Base-by-base conservation (phyloP, 2,888 invertebrate species). In the Emesis furor region DNA sequence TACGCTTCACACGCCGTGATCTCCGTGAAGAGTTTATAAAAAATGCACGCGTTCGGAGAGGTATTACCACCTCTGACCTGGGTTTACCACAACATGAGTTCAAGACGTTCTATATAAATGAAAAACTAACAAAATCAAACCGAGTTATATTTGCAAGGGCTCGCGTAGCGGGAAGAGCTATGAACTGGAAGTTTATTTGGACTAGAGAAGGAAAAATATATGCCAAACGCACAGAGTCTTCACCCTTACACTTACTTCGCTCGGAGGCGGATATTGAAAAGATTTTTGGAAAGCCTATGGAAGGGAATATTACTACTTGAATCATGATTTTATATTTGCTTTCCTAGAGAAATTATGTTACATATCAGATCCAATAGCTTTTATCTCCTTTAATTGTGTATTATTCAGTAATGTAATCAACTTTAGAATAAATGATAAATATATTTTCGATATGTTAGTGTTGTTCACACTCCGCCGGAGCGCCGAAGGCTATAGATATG, bases 161-260 rank as follows among this genome's bases (percentile, higher is more conserved):
- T 14, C 42, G 81, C 32, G 32, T 35, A 35, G 62, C 69, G 24
- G 76, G 51, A 3, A 73, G 62, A 69, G 10, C 12, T 8, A 24
- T 17, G 12, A 46, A 81, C 8, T 81, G 81, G 77, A 76, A 72
- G 14, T 81, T 67, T 42, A 55, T 73, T 12, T 81, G 81, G 77
- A 76, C 72, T 3, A 46, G 51, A 32, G 76, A 79, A 8, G 72
- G 79, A n/a, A 35, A 62, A 37, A 71, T 79, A 59, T 79, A 51
- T 67, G 67, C 74, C 12, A 79, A 68, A 24, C 46, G 32, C 14
- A 59, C 17, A 3, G 73, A 73, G 17, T 12, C 65, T 12, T 65
- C 65, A 12, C 65, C 30, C 2, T 5, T 32, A 12, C 32, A 65
- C 4, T 30, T 65, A 8, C 12, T 65, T 3, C 65, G 65, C 6